phyloP scores from a whole-genome alignment of 2,888 invertebrate genomes.

The Trachelus tabidus region DNA sequence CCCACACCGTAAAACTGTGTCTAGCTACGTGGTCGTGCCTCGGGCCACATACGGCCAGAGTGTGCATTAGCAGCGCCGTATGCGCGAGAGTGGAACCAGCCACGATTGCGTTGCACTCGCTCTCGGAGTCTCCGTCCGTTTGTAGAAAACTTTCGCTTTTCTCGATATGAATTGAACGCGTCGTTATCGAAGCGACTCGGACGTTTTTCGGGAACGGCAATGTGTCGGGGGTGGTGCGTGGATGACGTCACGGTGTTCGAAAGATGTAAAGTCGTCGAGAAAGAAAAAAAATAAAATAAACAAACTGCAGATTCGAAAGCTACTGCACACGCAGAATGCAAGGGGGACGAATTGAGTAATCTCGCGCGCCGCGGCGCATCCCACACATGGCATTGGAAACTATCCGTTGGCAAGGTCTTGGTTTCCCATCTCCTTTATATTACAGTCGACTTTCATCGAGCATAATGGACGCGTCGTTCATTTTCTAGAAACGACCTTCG shows the following conservation, averaged over 20 bases:
- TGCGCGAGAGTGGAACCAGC: background rate
- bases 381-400: constrained; percentile 21
- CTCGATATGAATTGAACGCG: background rate
- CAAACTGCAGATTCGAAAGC: too few species aligned
- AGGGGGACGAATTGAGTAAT: background rate
- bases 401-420: constrained; percentile 19
- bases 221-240: background rate
- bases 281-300: too few species aligned
- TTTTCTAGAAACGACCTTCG: constrained; percentile 8
- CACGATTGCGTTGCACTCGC: background rate
- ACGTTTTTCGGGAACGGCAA: background rate
- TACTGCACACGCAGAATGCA: too few species aligned
- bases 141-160: background rate
- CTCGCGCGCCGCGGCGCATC: background rate
- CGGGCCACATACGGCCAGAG: background rate
- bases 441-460: constrained; percentile 8
- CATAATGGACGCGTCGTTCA: background rate
- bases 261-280: background rate
- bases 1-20: background rate
- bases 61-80: background rate
- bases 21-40: background rate
- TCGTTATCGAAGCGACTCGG: background rate
- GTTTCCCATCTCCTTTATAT: background rate
- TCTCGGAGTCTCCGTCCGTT: background rate
- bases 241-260: background rate